These are phyloP conservation scores for Onychorhynchus coronatus DNA, from an alignment of 2,113 vertebrate genomes.

Conservation along the genomic window DNA sequence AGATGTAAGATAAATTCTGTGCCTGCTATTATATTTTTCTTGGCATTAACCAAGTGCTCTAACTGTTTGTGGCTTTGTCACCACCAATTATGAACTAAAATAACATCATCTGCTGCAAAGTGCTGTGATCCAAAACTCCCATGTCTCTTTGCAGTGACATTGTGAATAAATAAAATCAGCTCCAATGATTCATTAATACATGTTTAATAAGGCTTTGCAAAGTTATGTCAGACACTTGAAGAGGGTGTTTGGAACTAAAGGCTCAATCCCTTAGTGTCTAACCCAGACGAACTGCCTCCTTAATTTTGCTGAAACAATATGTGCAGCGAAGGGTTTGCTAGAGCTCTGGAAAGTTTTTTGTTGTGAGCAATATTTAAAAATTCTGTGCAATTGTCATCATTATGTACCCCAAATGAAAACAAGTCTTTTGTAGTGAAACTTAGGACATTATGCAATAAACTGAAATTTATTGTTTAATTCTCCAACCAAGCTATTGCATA, in stretches of 20 bases:
- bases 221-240: background rate
- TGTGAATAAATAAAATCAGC: constrained; percentile 36
- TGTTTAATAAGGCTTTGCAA: background rate
- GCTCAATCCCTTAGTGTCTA: background rate
- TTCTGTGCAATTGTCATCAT: constrained; percentile 17
- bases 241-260: background rate
- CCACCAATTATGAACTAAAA: constrained; percentile 37
- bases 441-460: constrained; percentile 11
- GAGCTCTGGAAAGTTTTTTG: background rate
- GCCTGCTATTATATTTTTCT: constrained; percentile 26
- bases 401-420: constrained; percentile 13
- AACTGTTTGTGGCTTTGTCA: constrained; percentile 32
- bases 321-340: background rate
- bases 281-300: background rate
- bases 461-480: constrained; percentile 57
- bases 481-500: constrained; percentile 12
- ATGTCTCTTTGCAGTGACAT: background rate
- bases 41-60: background rate
- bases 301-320: background rate
- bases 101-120: background rate
- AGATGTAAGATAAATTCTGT: constrained; percentile 3
- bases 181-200: constrained; percentile 14
- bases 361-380: background rate
- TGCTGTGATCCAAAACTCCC: background rate
- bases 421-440: constrained; percentile 31